phyloP scores from a whole-genome alignment of 1,140 invertebrate genomes.

The Drosophila albomicans region DNA sequence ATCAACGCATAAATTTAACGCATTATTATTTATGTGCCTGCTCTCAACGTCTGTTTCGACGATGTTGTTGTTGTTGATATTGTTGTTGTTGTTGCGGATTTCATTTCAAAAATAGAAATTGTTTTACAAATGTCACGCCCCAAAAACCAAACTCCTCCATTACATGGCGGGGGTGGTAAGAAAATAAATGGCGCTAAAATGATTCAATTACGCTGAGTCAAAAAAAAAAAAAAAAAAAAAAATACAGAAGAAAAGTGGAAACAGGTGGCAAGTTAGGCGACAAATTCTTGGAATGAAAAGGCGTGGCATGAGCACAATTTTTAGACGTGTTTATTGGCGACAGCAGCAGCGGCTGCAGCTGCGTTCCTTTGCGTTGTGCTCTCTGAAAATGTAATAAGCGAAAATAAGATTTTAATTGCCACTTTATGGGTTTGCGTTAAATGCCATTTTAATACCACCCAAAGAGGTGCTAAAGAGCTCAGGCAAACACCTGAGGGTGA shows the following conservation, averaged over 20 bases:
- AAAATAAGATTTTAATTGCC: constrained; percentile 82
- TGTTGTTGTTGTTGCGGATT: constrained; percentile 55
- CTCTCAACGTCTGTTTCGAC: constrained; percentile 36
- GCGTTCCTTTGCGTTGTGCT: constrained; percentile 1
- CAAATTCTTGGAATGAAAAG: constrained; percentile 63
- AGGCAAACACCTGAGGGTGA: constrained; percentile 16
- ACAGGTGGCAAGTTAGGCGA: constrained; percentile 71
- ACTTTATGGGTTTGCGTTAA: constrained; percentile 64
- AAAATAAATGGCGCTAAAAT: constrained; percentile 83
- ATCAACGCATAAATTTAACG: constrained; percentile 82
- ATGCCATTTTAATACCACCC: constrained; percentile 65
- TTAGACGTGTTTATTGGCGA: constrained; percentile 77
- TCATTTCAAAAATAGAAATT: constrained; percentile 80
- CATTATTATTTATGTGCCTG: constrained; percentile 79
- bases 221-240: constrained; percentile 16
- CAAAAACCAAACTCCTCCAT: neutral
- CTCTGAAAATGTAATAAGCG: constrained; percentile 67
- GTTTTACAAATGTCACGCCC: constrained; percentile 79
- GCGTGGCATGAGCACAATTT: constrained; percentile 44
- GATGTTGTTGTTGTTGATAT: constrained; percentile 25
- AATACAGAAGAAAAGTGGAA: constrained; percentile 39
- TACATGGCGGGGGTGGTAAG: constrained; percentile 30
- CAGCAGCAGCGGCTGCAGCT: constrained; percentile 67
- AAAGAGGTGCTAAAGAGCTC: constrained; percentile 14
- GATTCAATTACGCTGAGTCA: constrained; percentile 73